Evolutionary conservation across 23 tunicate genomes (phyloP).

Genomic region (Aplidium turbinatum): DNA sequence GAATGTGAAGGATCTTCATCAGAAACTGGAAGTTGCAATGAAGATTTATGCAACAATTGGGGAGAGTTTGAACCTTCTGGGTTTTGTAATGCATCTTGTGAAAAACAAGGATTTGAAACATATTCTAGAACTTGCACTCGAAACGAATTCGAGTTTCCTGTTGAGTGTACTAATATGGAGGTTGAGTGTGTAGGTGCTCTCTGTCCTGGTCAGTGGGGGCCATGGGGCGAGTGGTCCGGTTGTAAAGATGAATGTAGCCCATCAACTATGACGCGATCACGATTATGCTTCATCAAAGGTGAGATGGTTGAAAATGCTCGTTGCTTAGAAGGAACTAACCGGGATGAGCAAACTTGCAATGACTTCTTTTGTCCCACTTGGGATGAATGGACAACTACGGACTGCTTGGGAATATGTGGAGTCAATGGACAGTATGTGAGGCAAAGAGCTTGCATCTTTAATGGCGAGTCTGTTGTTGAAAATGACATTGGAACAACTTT

Average conservation of each 20-base stretch:
- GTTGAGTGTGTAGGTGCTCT: constrained; percentile 16
- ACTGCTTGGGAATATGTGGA: background rate
- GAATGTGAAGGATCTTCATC: too few relatives aligned
- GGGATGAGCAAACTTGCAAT: constrained; percentile 26
- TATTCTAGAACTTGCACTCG: constrained; percentile 8
- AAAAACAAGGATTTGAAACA: constrained; percentile 3
- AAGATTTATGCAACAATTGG: too few relatives aligned
- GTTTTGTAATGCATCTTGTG: constrained; percentile 33
- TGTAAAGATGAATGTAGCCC: constrained; percentile 32
- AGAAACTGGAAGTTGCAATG: too few relatives aligned
- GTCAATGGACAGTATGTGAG: background rate
- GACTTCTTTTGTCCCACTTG: constrained; percentile 24
- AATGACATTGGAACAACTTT: background rate
- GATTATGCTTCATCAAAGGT: constrained; percentile 14
- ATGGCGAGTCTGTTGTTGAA: background rate
- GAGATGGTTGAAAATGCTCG: background rate
- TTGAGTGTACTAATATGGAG: background rate
- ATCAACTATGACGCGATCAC: background rate
- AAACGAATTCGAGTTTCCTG: too few relatives aligned
- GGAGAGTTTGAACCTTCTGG: constrained; percentile 14
- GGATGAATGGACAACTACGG: constrained; percentile 19
- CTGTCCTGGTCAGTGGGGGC: constrained; percentile 34
- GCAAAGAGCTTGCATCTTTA: background rate
- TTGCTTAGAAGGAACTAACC: background rate
- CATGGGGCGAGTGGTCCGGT: constrained; percentile 38